These are phyloP conservation scores for Orycteropus afer DNA, from an alignment of 2,113 vertebrate species.

Conservation along the genomic window DNA sequence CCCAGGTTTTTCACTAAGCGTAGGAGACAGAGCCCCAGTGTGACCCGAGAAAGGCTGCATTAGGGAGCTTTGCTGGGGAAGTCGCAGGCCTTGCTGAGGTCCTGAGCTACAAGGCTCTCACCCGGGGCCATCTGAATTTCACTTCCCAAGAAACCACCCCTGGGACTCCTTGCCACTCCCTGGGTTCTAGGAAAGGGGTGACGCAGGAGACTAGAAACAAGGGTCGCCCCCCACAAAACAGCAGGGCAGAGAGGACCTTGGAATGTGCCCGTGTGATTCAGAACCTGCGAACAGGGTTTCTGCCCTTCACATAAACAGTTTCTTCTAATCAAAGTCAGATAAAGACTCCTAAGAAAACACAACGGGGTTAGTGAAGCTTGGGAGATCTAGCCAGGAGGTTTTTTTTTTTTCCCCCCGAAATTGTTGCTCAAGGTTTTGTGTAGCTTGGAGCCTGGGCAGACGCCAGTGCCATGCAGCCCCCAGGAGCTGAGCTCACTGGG, in stretches of 20 bases:
- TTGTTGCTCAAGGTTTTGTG: not conserved
- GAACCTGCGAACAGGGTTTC: not conserved
- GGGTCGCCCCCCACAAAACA: not conserved
- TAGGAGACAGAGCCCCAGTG: not conserved
- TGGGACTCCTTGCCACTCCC: not conserved
- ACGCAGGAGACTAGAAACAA: too few species aligned
- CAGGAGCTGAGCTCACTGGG: constrained; percentile 26
- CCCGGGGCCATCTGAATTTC: not conserved
- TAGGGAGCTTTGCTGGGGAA: not conserved
- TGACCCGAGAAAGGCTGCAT: not conserved
- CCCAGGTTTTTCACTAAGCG: not conserved
- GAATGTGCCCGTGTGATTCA: not conserved
- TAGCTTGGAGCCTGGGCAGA: accelerated
- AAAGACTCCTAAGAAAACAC: not conserved
- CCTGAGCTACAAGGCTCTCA: not conserved
- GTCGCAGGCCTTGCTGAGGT: not conserved
- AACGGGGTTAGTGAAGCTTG: not conserved
- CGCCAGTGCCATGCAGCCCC: not conserved
- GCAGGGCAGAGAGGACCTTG: not conserved
- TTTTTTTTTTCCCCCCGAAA: not conserved
- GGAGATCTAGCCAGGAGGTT: not conserved
- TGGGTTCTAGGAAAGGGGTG: not conserved
- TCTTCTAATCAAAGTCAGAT: not conserved
- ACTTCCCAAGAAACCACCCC: not conserved
- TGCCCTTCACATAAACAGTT: not conserved